These are phyloP conservation scores for Sarotherodon lohbergeri DNA, from an alignment of 2,113 vertebrate genomes.

Conservation along the genomic window DNA sequence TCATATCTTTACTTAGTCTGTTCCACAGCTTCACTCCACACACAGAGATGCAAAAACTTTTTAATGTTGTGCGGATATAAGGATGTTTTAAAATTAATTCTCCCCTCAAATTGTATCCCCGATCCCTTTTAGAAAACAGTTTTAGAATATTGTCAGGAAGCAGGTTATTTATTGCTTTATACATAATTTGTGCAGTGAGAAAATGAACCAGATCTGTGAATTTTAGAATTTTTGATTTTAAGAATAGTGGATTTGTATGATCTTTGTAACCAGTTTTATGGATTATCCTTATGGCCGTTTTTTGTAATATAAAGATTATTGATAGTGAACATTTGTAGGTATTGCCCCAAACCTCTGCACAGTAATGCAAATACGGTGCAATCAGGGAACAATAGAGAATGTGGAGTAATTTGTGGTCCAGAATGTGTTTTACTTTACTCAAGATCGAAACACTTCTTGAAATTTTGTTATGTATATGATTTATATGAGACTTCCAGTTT, in stretches of 20 bases:
- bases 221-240: fast-evolving
- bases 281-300: background rate
- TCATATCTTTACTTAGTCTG: too few species aligned
- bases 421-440: background rate
- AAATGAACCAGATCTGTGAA: too few species aligned
- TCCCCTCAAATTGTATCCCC: too few species aligned
- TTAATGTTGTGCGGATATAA: too few species aligned
- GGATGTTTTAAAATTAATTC: too few species aligned
- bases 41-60: too few species aligned
- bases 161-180: too few species aligned
- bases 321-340: fast-evolving
- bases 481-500: background rate
- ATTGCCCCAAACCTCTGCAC: background rate
- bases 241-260: background rate
- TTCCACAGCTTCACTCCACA: too few species aligned
- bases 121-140: too few species aligned
- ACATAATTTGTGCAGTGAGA: too few species aligned
- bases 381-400: fast-evolving
- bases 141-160: too few species aligned
- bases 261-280: background rate
- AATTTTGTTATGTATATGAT: fast-evolving
- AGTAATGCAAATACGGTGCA: fast-evolving
- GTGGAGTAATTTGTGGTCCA: fast-evolving
- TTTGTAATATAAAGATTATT: fast-evolving
- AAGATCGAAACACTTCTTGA: background rate